Percentiles rank a stretch among this genome's conserved stretches.
phyloP scores from a whole-genome alignment of 2,797 vertebrate species.

The Anas bernieri region DNA sequence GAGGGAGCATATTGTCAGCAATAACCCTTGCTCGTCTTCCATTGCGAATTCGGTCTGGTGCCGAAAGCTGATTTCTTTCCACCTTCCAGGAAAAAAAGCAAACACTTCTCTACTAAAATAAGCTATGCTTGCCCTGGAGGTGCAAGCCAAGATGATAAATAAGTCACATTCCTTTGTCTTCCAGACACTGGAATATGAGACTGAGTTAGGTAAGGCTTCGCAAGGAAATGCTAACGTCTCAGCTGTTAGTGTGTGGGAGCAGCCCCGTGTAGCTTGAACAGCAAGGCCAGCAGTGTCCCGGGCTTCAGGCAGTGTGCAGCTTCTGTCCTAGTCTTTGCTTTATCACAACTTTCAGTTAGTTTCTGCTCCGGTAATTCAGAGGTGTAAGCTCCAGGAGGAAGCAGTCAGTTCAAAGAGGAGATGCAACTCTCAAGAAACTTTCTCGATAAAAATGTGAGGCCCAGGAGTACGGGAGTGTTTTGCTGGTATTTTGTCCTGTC shows the following conservation, averaged over 20 bases:
- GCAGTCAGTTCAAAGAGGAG: not conserved
- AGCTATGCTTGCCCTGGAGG: not conserved
- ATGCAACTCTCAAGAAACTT: not conserved
- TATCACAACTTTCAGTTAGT: not conserved
- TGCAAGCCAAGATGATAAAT: not conserved
- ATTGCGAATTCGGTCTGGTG: not conserved
- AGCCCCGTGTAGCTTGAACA: not conserved
- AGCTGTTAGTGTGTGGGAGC: not conserved
- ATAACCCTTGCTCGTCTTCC: not conserved
- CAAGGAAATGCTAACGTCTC: not conserved
- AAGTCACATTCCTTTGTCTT: not conserved
- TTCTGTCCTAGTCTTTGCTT: not conserved
- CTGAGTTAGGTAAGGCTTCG: not conserved
- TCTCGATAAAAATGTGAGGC: not conserved
- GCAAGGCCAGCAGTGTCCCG: not conserved
- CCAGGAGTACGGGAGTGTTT: not conserved
- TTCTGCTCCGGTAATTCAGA: not conserved
- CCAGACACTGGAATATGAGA: not conserved
- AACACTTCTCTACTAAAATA: not conserved
- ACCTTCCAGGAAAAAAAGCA: slow-evolving; percentile 40
- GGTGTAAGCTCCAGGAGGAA: not conserved
- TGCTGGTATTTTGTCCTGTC: not conserved
- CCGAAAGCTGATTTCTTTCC: slow-evolving; percentile 11
- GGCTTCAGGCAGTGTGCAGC: not conserved
- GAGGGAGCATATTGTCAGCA: not conserved